A percentile compares a stretch with the other conserved stretches of the same genome.
phyloP scores from a whole-genome alignment of 2,113 vertebrate genomes.

The Fulica atra region DNA sequence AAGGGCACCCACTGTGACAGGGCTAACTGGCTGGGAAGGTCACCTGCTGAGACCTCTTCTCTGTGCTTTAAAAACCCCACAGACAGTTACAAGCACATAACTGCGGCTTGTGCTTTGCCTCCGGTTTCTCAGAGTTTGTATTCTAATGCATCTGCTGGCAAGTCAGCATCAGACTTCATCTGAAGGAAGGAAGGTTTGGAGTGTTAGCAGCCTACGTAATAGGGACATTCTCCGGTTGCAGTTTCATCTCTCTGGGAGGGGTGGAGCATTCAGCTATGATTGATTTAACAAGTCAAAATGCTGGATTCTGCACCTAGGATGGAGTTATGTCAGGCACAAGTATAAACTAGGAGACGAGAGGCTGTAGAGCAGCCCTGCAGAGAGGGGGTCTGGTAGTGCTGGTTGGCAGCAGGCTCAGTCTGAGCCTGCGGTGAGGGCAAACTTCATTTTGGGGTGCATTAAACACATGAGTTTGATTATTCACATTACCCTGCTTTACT shows the following conservation, averaged over 20 bases:
- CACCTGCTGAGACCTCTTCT: background rate
- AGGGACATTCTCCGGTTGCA: background rate
- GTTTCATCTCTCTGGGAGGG: background rate
- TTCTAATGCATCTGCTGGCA: background rate
- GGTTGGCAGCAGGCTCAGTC: background rate
- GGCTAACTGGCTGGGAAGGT: background rate
- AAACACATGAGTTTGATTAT: no score
- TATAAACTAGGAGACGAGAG: background rate
- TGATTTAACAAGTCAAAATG: background rate
- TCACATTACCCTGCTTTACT: background rate
- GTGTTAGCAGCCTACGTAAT: background rate
- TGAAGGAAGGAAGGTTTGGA: background rate
- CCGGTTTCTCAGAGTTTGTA: background rate
- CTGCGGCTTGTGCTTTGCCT: background rate
- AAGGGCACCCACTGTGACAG: conserved; percentile 25
- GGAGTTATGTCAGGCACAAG: background rate
- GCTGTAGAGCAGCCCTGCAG: background rate
- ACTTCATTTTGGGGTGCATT: background rate
- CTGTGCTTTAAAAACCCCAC: background rate
- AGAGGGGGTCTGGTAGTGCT: background rate
- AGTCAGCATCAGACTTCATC: background rate
- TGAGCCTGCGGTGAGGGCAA: background rate
- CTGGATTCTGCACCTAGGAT: background rate
- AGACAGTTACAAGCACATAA: background rate
- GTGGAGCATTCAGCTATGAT: background rate